Evolutionary conservation across 2,797 vertebrate genomes (phyloP).

Genomic region (Cryptoprocta ferox): DNA sequence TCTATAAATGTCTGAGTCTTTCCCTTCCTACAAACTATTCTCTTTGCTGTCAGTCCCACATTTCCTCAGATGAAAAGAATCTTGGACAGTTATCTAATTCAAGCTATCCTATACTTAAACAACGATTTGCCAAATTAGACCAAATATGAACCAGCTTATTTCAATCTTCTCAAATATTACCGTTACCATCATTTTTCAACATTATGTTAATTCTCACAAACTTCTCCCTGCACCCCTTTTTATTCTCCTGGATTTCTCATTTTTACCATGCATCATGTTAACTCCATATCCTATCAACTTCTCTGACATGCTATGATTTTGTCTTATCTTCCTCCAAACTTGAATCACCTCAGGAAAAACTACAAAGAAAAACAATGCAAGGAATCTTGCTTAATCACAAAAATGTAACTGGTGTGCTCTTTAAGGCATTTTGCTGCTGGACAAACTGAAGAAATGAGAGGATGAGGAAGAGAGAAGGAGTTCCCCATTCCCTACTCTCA

Average conservation of each 20-base stretch:
- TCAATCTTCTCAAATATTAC: background rate
- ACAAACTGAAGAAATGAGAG: conserved; percentile 20
- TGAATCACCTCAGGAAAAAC: background rate
- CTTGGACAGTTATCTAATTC: background rate
- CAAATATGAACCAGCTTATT: background rate
- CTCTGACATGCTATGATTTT: background rate
- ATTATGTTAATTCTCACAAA: background rate
- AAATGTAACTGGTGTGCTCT: background rate
- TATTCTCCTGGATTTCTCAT: background rate
- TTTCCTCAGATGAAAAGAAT: background rate
- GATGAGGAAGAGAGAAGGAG: background rate
- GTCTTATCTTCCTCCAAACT: background rate
- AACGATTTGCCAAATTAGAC: background rate
- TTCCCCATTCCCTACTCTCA: background rate
- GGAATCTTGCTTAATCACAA: background rate
- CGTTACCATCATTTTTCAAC: background rate
- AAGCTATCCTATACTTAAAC: background rate
- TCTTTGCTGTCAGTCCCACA: background rate
- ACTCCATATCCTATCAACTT: background rate
- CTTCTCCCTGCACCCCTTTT: background rate
- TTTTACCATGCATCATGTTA: background rate
- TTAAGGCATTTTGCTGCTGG: background rate
- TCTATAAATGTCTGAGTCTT: background rate
- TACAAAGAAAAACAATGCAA: background rate
- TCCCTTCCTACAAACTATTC: background rate